phyloP scores from a whole-genome alignment of 2,113 vertebrate genomes.

The Tamias sibiricus region DNA sequence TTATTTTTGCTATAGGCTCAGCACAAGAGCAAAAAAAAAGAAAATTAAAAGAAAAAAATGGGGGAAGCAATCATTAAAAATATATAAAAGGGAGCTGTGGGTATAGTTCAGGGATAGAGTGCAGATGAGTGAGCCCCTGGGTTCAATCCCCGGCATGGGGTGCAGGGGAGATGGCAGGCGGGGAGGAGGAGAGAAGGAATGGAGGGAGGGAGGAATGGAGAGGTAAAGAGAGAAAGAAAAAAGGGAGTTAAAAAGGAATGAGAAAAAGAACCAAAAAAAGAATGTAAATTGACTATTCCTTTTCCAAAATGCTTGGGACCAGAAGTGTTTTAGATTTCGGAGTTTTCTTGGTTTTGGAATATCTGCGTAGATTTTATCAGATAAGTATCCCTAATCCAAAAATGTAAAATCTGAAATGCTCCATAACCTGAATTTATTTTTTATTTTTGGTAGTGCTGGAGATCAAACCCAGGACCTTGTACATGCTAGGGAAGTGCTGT shows the following conservation, averaged over 20 bases:
- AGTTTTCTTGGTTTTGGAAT: background rate
- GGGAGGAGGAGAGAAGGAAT: no score
- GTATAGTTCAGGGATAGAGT: no score
- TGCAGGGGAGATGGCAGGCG: no score
- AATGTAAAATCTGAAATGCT: background rate
- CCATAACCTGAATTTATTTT: background rate
- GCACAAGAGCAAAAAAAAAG: background rate
- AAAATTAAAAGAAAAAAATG: background rate
- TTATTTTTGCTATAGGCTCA: conserved; percentile 37
- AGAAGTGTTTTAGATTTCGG: background rate
- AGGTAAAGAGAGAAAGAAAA: background rate
- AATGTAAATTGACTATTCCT: background rate
- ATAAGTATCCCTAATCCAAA: background rate
- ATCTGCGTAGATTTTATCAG: background rate
- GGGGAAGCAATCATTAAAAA: background rate
- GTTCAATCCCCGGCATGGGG: background rate
- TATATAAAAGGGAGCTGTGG: background rate
- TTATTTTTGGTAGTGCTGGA: background rate
- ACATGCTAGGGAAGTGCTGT: background rate
- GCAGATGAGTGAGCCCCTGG: background rate
- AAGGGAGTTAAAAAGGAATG: background rate
- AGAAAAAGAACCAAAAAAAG: background rate
- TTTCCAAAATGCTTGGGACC: background rate
- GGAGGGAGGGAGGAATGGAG: background rate
- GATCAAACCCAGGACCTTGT: background rate